Evolutionary conservation across 1,140 invertebrate species (phyloP).

Genomic region (Ectropis grisescens): DNA sequence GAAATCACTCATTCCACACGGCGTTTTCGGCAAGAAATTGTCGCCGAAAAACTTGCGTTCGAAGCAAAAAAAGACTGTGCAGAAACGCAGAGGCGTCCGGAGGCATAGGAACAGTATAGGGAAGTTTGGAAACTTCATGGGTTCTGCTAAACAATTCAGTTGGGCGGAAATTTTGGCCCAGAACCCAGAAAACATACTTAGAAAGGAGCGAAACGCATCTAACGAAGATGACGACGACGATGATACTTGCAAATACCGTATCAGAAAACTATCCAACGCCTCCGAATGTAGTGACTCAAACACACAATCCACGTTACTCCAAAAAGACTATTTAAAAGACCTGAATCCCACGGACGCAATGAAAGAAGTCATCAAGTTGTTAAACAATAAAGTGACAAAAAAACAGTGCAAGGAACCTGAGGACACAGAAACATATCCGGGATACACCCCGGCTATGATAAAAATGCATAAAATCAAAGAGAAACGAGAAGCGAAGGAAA

Average conservation of each 20-base stretch:
- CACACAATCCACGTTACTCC: conserved; percentile 44
- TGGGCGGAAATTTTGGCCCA: conserved; percentile 71
- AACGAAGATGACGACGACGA: conserved; percentile 49
- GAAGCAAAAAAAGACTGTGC: conserved; percentile 49
- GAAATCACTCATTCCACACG: conserved; percentile 56
- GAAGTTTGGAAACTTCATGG: conserved; percentile 67
- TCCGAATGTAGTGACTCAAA: conserved; percentile 39
- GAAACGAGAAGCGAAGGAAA: conserved; percentile 48
- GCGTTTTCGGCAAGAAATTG: conserved; percentile 59
- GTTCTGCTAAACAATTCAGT: conserved; percentile 63
- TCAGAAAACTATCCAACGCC: conserved; percentile 54
- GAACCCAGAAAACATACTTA: conserved; percentile 71
- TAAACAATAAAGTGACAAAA: conserved; percentile 42
- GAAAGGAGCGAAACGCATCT: conserved; percentile 51
- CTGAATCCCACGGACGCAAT: conserved; percentile 72
- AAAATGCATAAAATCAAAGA: conserved; percentile 57
- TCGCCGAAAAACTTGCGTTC: conserved; percentile 65
- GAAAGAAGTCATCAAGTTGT: conserved; percentile 69
- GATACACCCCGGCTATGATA: conserved; percentile 72
- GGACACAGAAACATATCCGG: conserved; percentile 39
- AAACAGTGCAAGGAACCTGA: conserved; percentile 43
- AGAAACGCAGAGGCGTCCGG: conserved; percentile 52
- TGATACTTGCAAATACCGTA: conserved; percentile 54
- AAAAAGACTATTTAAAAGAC: conserved; percentile 58
- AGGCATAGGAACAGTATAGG: conserved; percentile 59